Evolutionary conservation across 1,140 invertebrate genomes (phyloP).

Genomic region (Neodiprion lecontei): DNA sequence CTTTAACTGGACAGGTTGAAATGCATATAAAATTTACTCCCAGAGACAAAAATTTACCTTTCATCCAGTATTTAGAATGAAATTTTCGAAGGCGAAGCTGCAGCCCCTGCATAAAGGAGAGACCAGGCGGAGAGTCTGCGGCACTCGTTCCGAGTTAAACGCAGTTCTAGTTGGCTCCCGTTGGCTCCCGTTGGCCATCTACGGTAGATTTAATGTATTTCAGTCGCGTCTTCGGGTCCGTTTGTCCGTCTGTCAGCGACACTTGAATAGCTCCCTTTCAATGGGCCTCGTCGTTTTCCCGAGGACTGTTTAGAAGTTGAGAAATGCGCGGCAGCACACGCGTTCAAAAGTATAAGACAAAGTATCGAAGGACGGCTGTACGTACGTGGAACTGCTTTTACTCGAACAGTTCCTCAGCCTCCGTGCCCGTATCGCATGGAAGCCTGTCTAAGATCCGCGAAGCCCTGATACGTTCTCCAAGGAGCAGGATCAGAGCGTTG

Average conservation of each 20-base stretch:
- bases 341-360: background rate
- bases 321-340: conserved; percentile 14
- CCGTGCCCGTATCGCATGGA: no score
- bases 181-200: conserved; percentile 6
- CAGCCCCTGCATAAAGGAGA: background rate
- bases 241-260: conserved; percentile 14
- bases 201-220: conserved; percentile 15
- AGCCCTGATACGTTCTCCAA: background rate
- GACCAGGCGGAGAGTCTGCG: background rate
- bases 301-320: conserved; percentile 13
- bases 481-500: background rate
- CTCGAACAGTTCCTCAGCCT: no score
- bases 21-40: background rate
- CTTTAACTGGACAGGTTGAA: background rate
- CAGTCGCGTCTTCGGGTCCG: conserved; percentile 6
- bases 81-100: background rate
- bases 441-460: no score
- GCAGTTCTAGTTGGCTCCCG: conserved; percentile 2
- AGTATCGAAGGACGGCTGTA: background rate
- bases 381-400: background rate
- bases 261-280: conserved; percentile 10
- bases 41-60: background rate
- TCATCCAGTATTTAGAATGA: background rate
- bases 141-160: background rate
- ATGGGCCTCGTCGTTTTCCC: conserved; percentile 10